These are phyloP conservation scores for Melopsittacus undulatus DNA, from an alignment of 2,797 vertebrate species.

Conservation along the genomic window DNA sequence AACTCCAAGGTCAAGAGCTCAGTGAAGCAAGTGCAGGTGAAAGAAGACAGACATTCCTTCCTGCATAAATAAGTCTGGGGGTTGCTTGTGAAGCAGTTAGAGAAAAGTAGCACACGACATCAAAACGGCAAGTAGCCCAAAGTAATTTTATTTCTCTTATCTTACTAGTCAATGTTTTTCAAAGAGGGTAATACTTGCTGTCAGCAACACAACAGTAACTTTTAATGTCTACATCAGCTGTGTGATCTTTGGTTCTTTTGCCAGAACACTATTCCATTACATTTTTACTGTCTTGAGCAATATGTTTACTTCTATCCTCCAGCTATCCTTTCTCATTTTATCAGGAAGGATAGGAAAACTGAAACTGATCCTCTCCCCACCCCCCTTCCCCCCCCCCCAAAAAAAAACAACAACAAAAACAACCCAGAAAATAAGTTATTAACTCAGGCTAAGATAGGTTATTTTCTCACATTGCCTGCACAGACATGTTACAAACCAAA, in stretches of 20 bases:
- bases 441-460: neutral
- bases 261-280: neutral
- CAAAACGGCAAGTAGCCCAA: neutral
- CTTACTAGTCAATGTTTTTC: neutral
- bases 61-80: neutral
- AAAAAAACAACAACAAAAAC: neutral
- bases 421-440: neutral
- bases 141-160: neutral
- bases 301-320: constrained; percentile 34
- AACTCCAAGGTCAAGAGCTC: neutral
- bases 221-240: neutral
- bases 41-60: neutral
- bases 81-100: neutral
- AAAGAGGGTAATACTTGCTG: neutral
- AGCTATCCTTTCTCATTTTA: constrained; percentile 62
- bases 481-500: constrained; percentile 4
- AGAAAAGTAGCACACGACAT: neutral
- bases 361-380: too few species aligned
- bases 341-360: neutral
- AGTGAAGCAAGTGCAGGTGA: neutral
- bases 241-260: constrained; percentile 17
- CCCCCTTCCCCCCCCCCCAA: too few species aligned
- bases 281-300: constrained; percentile 50
- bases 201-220: neutral
- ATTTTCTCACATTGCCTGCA: constrained; percentile 49